Conservation (phyloP, 1,140 invertebrate genomes). For the Drosophila sechellia region DNA sequence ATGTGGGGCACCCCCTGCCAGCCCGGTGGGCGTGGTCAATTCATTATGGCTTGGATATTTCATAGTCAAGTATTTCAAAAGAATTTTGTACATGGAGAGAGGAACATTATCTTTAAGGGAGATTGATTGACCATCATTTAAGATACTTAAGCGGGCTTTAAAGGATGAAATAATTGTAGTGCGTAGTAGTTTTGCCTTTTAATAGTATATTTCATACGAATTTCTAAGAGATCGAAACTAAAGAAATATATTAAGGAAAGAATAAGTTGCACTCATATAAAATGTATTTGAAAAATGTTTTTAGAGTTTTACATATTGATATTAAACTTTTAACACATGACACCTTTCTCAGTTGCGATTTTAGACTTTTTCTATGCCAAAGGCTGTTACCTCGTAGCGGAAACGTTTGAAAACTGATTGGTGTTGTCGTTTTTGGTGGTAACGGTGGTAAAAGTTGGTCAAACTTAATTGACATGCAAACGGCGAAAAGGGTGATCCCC, state of each 20-base stretch:
- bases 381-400: constrained; percentile 43
- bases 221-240: background rate
- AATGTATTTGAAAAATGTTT: background rate
- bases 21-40: constrained; percentile 31
- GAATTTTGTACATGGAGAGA: background rate
- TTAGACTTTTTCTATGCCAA: constrained; percentile 36
- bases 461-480: constrained; percentile 42
- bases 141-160: background rate
- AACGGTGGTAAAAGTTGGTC: constrained; percentile 29
- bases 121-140: constrained; percentile 6
- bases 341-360: background rate
- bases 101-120: background rate
- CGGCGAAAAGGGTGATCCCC: constrained; percentile 3
- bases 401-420: constrained; percentile 54
- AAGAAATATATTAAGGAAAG: too few species aligned
- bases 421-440: constrained; percentile 10
- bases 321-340: background rate
- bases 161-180: background rate
- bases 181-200: background rate
- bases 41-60: constrained; percentile 69
- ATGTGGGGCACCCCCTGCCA: constrained; percentile 43
- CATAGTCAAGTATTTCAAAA: constrained; percentile 19
- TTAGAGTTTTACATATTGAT: background rate
- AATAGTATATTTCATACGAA: background rate
- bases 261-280: background rate